A percentile compares a stretch with the other conserved stretches of the same genome.
phyloP scores from a whole-genome alignment of 2,113 vertebrate genomes.

The Ctenomys sociabilis region DNA sequence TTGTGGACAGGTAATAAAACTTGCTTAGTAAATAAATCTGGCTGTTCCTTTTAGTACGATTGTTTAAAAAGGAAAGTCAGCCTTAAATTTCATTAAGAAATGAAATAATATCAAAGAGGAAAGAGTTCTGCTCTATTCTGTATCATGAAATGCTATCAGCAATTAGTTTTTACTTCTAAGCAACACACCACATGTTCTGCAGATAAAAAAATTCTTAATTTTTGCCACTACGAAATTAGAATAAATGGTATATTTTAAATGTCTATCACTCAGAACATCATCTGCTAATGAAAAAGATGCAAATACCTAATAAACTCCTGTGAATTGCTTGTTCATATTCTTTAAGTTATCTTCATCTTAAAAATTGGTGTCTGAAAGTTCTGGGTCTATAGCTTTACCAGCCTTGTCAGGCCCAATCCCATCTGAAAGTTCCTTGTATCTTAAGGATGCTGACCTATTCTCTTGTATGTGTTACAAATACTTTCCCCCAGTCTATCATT shows the following conservation, averaged over 20 bases:
- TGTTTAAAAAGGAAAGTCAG: background rate
- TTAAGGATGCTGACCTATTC: background rate
- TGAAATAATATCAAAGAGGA: background rate
- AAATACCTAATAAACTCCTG: background rate
- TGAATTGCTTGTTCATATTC: background rate
- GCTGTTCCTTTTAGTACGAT: background rate
- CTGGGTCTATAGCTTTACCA: background rate
- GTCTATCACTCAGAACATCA: background rate
- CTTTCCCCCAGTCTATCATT: background rate
- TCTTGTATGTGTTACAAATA: background rate
- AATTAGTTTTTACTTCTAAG: conserved; percentile 27
- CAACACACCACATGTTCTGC: background rate
- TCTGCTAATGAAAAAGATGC: background rate
- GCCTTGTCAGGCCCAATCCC: background rate
- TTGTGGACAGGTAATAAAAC: background rate
- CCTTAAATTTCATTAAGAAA: background rate
- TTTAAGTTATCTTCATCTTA: background rate
- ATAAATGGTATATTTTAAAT: background rate
- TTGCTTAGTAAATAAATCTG: background rate
- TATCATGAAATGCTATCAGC: background rate
- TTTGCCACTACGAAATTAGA: background rate
- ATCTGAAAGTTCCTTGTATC: background rate
- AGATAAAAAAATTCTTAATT: background rate
- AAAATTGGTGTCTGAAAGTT: background rate
- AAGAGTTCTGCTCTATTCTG: background rate